Evolutionary conservation across 1,140 invertebrate species (phyloP), one percentile per base, ranked within the genome.

Genomic region (Diabrotica virgifera): DNA sequence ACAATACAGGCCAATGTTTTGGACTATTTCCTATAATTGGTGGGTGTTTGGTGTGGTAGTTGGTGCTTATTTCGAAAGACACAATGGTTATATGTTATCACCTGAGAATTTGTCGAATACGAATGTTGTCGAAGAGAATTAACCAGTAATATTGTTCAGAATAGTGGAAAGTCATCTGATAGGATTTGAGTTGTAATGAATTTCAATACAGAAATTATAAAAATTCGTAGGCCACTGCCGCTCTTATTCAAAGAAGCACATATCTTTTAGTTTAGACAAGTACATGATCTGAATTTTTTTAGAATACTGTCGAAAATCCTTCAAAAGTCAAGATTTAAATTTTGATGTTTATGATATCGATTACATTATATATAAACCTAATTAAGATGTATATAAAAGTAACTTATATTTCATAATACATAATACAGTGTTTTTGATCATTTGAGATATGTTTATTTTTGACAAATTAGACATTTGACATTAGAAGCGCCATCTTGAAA

Each of bases 161-260:
- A 24, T 24, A 24, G 24, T 24, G 24, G 24, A 24, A 24, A 24
- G 24, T 24, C 24, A 24, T 24, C 24, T 24, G 24, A 24, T 24
- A 24, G 24, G 24, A 24, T 24, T 24, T 8, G 24, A n/a, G 52
- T 61, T 61, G 57, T 62, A 54, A 68, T 74, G 70, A 74, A 76
- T 76, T 76, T 73, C 74, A 74, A 74, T 76, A 76, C 74, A 76
- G 71, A 62, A 59, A 51, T 36, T 62, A 56, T 59, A 11, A 24
- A 24, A 52, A 36, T 59, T 64, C 66, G 58, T 70, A 70, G 70
- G 69, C 72, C 73, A 76, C 75, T 75, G 73, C 75, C 75, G 67
- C 13, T 65, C 53, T 64, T 53, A 54, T 36, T 14, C 38, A 61
- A 52, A 13, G 36, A 73, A 70, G 70, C 73, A 75, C 73, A 75